phyloP scores from a whole-genome alignment of 1,140 invertebrate genomes.

The Conus ventricosus region DNA sequence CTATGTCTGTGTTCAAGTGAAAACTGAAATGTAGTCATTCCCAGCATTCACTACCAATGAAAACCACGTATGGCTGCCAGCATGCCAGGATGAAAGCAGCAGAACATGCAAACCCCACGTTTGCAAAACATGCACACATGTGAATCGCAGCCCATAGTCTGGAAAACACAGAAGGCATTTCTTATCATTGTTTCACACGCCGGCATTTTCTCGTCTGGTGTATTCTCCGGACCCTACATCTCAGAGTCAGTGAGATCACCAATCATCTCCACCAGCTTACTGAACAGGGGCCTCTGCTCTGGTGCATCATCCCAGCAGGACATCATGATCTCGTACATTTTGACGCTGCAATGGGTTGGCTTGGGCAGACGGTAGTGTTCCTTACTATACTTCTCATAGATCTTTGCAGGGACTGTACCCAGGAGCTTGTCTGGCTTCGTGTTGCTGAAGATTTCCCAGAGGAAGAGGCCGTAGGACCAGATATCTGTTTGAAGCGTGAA shows the following conservation, averaged over 20 bases:
- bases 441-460: constrained; percentile 31
- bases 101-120: too few species aligned
- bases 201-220: too few species aligned
- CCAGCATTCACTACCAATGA: too few species aligned
- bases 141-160: too few species aligned
- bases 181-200: too few species aligned
- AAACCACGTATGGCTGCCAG: too few species aligned
- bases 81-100: too few species aligned
- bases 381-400: neutral
- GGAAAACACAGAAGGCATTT: too few species aligned
- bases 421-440: neutral
- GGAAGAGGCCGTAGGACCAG: constrained; percentile 22
- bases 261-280: constrained; percentile 96
- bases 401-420: neutral
- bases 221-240: neutral
- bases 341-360: neutral
- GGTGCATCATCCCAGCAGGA: constrained; percentile 81
- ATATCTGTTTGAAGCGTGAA: constrained; percentile 18
- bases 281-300: constrained; percentile 96
- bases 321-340: constrained; percentile 77
- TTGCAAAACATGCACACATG: too few species aligned
- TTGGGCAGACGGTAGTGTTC: neutral
- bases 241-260: constrained; percentile 80
- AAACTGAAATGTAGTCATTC: too few species aligned
- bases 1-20: too few species aligned